A percentile compares a stretch with the other conserved stretches of the same genome.
phyloP scores from a whole-genome alignment of 2,888 invertebrate species.

The Tipula vernalis region DNA sequence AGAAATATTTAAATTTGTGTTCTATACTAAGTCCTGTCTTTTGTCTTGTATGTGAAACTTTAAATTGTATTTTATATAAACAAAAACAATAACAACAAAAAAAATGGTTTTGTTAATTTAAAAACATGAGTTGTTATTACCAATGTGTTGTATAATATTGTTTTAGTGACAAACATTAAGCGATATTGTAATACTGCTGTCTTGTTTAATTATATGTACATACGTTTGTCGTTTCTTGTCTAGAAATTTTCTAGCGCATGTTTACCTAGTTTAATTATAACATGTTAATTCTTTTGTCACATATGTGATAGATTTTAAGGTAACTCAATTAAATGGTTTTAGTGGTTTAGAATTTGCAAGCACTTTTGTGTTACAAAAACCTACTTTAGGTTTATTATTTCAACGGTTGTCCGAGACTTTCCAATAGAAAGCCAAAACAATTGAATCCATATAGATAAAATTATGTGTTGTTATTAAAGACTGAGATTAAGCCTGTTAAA shows the following conservation, averaged over 20 bases:
- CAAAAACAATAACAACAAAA: not conserved
- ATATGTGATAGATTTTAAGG: not conserved
- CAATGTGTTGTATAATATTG: not conserved
- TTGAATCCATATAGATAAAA: no score
- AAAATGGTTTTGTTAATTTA: not conserved
- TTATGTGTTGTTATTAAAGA: no score
- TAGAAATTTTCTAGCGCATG: not conserved
- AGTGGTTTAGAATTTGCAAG: not conserved
- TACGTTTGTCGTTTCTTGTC: not conserved
- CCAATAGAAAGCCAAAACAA: no score
- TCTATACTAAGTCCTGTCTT: not conserved
- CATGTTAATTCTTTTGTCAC: not conserved
- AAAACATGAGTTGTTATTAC: not conserved
- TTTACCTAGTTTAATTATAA: not conserved
- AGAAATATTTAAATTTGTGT: not conserved
- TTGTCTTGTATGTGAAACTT: not conserved
- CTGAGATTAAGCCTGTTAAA: no score
- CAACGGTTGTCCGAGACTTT: no score
- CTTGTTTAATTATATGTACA: not conserved
- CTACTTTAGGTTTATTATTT: no score
- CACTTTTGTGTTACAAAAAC: no score
- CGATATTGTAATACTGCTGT: not conserved
- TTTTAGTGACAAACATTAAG: not conserved
- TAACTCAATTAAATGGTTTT: not conserved
- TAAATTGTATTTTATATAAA: not conserved